Percentiles rank a stretch among this genome's conserved stretches.
Conservation (phyloP, 2,797 vertebrate genomes). For the Protonibea diacanthus region DNA sequence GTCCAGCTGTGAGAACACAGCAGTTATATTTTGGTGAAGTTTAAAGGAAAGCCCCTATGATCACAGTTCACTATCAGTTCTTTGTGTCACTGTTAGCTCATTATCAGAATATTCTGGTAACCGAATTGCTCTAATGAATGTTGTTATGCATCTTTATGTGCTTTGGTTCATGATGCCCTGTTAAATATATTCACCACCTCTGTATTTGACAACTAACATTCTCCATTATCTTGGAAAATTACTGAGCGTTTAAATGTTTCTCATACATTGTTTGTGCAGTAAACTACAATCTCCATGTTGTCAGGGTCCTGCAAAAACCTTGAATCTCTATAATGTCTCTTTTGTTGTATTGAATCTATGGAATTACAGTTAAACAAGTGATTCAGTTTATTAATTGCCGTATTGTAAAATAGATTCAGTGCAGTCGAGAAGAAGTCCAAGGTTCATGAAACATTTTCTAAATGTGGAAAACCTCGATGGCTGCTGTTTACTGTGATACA, state of each 20-base stretch:
- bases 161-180: conserved; percentile 13
- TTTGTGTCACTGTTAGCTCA: conserved; percentile 32
- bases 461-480: conserved; percentile 34
- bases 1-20: conserved; percentile 10
- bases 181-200: conserved; percentile 25
- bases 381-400: background rate
- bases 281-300: conserved; percentile 19
- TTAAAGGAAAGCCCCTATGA: conserved; percentile 16
- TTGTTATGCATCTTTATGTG: conserved; percentile 25
- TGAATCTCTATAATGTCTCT: conserved; percentile 14
- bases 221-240: background rate
- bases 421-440: conserved; percentile 5
- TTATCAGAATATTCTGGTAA: conserved; percentile 41
- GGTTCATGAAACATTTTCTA: conserved; percentile 41
- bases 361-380: conserved; percentile 13
- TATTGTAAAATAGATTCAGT: background rate
- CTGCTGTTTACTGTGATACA: conserved; percentile 4
- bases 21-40: conserved; percentile 11
- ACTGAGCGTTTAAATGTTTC: conserved; percentile 23
- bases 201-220: conserved; percentile 24
- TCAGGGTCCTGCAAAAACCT: conserved; percentile 25
- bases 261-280: conserved; percentile 27
- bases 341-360: conserved; percentile 12
- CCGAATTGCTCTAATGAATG: conserved; percentile 27
- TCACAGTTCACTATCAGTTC: conserved; percentile 21